Conservation (phyloP, 92 coral and sea anemone genomes). For the Actinernus sp. region DNA sequence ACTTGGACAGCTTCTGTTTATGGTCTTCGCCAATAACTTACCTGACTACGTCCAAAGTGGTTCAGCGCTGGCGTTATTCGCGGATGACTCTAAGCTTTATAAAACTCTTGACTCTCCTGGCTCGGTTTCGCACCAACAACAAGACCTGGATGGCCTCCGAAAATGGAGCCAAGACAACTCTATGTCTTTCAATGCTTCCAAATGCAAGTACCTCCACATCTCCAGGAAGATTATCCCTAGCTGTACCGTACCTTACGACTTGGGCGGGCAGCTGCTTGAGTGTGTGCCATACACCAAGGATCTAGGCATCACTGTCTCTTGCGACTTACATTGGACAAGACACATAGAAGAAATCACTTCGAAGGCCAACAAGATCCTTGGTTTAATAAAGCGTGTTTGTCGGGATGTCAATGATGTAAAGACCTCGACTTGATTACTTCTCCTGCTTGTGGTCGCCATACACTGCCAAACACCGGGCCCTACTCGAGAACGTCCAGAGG, state of each 20-base stretch:
- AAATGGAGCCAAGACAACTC: slow-evolving; percentile 1
- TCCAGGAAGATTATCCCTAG: slow-evolving; percentile 32
- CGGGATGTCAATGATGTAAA: too few species aligned
- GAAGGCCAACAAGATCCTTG: too few species aligned
- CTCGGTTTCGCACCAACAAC: neutral
- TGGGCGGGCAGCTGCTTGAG: slow-evolving; percentile 26
- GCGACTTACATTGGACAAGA: too few species aligned
- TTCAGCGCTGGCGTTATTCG: slow-evolving; percentile 40
- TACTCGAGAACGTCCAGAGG: too few species aligned
- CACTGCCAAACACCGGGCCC: too few species aligned
- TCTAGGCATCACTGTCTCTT: slow-evolving; percentile 56
- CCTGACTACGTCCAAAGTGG: slow-evolving; percentile 14
- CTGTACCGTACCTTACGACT: slow-evolving; percentile 27
- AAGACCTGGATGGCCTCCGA: slow-evolving; percentile 2
- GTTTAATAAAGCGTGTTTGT: too few species aligned
- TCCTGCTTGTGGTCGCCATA: too few species aligned
- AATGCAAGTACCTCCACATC: slow-evolving; percentile 29
- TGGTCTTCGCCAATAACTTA: slow-evolving; percentile 45
- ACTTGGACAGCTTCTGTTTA: slow-evolving; percentile 51
- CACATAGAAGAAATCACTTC: too few species aligned
- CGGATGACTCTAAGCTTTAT: slow-evolving; percentile 53
- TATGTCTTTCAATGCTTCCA: slow-evolving; percentile 6
- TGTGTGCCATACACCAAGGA: slow-evolving; percentile 29
- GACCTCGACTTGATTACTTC: too few species aligned
- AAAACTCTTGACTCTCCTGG: slow-evolving; percentile 9